Base-by-base conservation (phyloP, 2,797 vertebrate genomes). In the Platalea minor region DNA sequence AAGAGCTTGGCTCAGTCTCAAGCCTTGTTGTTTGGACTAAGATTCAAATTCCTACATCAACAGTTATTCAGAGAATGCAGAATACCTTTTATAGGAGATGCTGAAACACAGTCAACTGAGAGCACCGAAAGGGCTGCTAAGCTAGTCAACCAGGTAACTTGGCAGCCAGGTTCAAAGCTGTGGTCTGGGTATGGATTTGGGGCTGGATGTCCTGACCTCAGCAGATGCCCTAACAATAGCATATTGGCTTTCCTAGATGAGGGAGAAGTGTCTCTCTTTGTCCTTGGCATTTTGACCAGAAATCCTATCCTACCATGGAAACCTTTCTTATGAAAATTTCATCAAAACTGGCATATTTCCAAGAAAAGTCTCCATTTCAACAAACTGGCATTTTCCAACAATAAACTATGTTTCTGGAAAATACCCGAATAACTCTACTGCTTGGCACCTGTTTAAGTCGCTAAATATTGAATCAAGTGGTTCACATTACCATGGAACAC, bases 381-480 rank as follows among this genome's bases (percentile, higher is more conserved):
- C 69, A 69, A 90, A 95, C 17, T 73, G 63, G 69, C 46, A 69
- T 95, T 91, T 91, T 85, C 89, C 76, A 86, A 19, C 37, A 79
- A 84, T 81, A 91, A 92, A 83, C 33, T 43, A 19, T 23, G 35
- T 63, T 96, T 92, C 80, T 96, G 95, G 91, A 93, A 94, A 95
- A 91, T 69, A 28, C 35, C 39, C 85, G 94, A 69, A 68, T 46
- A 91, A 54, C 60, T 91, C 70, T 41, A 75, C 45, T 80, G 57
- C 57, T 92, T 91, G 89, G 74, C 90, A 96, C 70, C 84, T 95
- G 82, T 65, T 95, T 74, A 53, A 57, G 64, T 57, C 95, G 77
- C 53, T 96, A 89, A 96, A 95, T 91, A 88, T 83, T 94, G 76
- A 90, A 96, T 91, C 56, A 85, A 93, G 70, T 60, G 67, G 60